Percentiles rank a stretch among this genome's conserved stretches.
Evolutionary conservation across 1,140 invertebrate species (phyloP).

Genomic region (Micrasema minimum): DNA sequence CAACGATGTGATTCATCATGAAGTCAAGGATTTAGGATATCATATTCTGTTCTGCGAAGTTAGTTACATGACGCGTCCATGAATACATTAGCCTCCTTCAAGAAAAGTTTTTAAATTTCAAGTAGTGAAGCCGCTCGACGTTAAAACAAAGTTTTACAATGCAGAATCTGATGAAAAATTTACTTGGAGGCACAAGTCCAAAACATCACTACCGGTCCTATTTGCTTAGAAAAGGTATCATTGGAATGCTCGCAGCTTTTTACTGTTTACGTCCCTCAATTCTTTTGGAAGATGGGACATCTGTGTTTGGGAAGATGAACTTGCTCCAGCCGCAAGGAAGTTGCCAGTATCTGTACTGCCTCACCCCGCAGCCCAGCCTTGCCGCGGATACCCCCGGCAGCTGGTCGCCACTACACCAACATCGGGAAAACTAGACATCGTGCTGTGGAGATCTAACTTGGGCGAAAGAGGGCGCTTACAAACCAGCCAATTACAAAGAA

Average conservation of each 20-base stretch:
- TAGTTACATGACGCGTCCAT: slow-evolving; percentile 80
- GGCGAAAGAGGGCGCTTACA: slow-evolving; percentile 95
- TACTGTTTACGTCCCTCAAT: slow-evolving; percentile 76
- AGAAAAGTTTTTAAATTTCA: slow-evolving; percentile 99
- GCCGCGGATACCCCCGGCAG: slow-evolving; percentile 78
- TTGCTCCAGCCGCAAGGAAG: slow-evolving; percentile 81
- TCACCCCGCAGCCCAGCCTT: slow-evolving; percentile 79
- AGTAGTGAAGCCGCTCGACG: slow-evolving; percentile 97
- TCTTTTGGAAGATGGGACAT: slow-evolving; percentile 71
- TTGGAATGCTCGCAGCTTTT: slow-evolving; percentile 93
- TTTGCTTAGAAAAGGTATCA: slow-evolving; percentile 91
- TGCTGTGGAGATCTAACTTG: slow-evolving; percentile 94
- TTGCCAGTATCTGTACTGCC: slow-evolving; percentile 94
- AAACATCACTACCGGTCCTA: slow-evolving; percentile 89
- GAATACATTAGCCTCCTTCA: slow-evolving; percentile 80
- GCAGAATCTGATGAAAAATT: slow-evolving; percentile 96
- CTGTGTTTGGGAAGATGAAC: slow-evolving; percentile 88
- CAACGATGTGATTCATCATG: slow-evolving; percentile 96
- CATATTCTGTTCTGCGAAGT: slow-evolving; percentile 98
- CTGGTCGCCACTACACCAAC: slow-evolving; percentile 83
- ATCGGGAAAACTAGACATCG: slow-evolving; percentile 96
- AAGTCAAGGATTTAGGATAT: slow-evolving; percentile 97
- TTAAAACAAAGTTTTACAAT: slow-evolving; percentile 98
- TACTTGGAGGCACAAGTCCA: slow-evolving; percentile 97
- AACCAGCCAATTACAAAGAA: slow-evolving; percentile 93